Evolutionary conservation across 2,888 invertebrate genomes (phyloP), one percentile per base, ranked within the genome.

Genomic region (Agrilus cyanescens): DNA sequence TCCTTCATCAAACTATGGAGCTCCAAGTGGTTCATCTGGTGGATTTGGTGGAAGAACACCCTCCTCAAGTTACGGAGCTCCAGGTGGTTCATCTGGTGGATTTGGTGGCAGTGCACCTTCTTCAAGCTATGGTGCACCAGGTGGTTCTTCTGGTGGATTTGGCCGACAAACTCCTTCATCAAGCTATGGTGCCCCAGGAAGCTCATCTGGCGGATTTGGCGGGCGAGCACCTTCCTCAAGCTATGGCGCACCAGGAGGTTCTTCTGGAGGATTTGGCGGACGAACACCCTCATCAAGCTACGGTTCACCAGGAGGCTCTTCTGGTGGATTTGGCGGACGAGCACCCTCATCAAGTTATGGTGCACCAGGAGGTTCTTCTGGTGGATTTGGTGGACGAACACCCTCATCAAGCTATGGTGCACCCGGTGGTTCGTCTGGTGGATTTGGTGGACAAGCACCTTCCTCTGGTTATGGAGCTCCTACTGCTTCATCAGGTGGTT

Each of bases 241-340:
- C 12, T 33, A 33, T 12, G 15, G 15, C 2, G 33, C 33, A 33
- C 33, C 33, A n/a, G 7, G 13, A n/a, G 33, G 13, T 12, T 13
- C 13, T 2, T 33, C 33, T 15, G 15, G 15, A 10, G 32, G 37
- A 16, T 41, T 37, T n/a, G 52, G 55, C 7, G 53, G 51, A 38
- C 51, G 59, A 18, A 54, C 60, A 36, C 60, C 63, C 12, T 62
- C 65, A 2, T 53, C 57, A 16, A 45, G 53, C 45, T 46, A 49
- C 13, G 47, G 57, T 13, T 52, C 53, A 40, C 49, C 15, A 47
- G 52, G 52, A 12, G 48, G 47, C 14, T 65, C 65, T 1, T 71
- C 60, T 1, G 58, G 63, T 39, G 60, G 55, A 41, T 71, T 70
- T 49, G 70, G 68, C 12, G 66, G 70, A 12, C 69, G 69, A 33